Base-by-base conservation (phyloP, 1,140 invertebrate species). In the Lethrus apterus region DNA sequence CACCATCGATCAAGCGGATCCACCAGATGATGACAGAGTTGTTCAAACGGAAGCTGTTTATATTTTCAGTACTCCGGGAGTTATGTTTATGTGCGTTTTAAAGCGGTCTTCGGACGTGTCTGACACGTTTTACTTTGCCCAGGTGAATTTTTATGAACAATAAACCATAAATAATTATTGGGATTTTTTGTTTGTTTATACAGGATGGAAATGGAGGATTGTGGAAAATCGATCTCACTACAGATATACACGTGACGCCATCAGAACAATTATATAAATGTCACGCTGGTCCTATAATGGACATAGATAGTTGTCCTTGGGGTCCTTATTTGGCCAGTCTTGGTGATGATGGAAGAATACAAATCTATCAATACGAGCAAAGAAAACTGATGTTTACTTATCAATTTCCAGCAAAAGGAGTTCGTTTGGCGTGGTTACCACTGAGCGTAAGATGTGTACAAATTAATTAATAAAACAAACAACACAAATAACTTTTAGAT, bases 151-250 rank as follows among this genome's bases (percentile, higher is more conserved):
- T 29, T n/a, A n/a, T n/a, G n/a, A n/a, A n/a, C n/a, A n/a, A 8
- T 9, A 34, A n/a, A n/a, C n/a, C n/a, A n/a, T n/a, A n/a, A n/a
- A n/a, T n/a, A n/a, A n/a, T n/a, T n/a, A n/a, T n/a, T n/a, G n/a
- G n/a, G n/a, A n/a, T n/a, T n/a, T n/a, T 7, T 26, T 26, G 24
- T 26, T 26, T 26, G 19, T 11, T 11, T 17, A 34, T 21, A n/a
- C 3, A 86, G 82, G 88, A 91, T 72, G 83, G 79, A 14, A 83
- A 83, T 52, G 88, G 88, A 31, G 86, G 83, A 2, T 75, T 92
- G 17, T 93, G 87, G 87, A 70, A 76, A 29, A 74, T 87, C 15
- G 85, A 90, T 56, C 64, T 90, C 2, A 79, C 79, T 20, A 80
- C 80, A n/a, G 75, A 75, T 26, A 70, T 73, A 32, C 68, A 70